These are phyloP conservation scores for Anas platyrhynchos DNA, from an alignment of 2,113 vertebrate genomes.

Conservation along the genomic window DNA sequence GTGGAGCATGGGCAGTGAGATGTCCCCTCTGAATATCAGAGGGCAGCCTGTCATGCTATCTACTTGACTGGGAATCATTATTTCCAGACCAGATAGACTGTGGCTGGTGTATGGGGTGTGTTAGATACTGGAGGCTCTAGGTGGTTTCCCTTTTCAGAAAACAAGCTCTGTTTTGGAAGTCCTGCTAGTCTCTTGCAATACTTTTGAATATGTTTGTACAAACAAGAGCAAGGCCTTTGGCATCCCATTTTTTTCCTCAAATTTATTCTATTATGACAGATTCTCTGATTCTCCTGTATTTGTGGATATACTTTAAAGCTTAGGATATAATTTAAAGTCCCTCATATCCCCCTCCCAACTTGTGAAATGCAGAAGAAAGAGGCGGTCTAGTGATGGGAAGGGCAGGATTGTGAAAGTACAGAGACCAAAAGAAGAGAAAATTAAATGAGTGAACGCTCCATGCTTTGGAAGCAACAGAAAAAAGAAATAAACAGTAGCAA, in stretches of 20 bases:
- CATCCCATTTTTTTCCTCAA: neutral
- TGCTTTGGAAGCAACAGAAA: neutral
- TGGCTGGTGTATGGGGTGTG: neutral
- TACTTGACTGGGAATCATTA: neutral
- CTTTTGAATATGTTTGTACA: neutral
- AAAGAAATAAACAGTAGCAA: neutral
- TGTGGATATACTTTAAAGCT: neutral
- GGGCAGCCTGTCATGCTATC: neutral
- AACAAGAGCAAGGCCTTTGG: rapidly evolving
- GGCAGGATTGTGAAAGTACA: neutral
- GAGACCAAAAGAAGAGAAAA: neutral
- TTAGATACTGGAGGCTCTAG: neutral
- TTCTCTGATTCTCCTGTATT: rapidly evolving
- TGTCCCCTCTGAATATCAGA: neutral
- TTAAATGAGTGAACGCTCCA: neutral
- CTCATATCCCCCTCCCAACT: neutral
- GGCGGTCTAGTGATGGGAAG: neutral
- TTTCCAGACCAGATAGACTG: neutral
- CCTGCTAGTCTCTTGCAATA: neutral
- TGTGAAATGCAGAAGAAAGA: neutral
- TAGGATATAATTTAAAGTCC: neutral
- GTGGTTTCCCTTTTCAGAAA: neutral
- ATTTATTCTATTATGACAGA: neutral
- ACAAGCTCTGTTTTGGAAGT: rapidly evolving
- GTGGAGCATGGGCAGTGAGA: neutral